Base-by-base conservation (phyloP, 2,113 vertebrate species). In the Cebus imitator region DNA sequence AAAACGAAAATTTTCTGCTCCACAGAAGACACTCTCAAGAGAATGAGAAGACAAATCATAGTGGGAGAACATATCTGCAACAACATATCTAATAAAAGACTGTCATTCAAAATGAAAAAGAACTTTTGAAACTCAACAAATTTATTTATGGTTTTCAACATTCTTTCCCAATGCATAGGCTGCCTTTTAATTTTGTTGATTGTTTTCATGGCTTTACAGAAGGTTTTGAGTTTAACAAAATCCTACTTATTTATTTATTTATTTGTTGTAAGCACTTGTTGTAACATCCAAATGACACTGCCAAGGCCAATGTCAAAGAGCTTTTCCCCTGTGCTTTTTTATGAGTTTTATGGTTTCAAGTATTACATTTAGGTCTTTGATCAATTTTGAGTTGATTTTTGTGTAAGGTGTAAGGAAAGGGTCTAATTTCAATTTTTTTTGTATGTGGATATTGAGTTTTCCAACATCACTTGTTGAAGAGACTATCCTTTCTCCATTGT, bases 11-110 rank as follows among this genome's bases (percentile, higher is more conserved):
- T 45, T 8, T 45, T 92, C 55, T 76, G 20, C n/a, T 94, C 45
- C 84, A 30, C 45, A 55, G 45, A 89, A 90, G 68, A 76, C n/a
- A 66, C 32, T 87, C 21, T 92, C 8, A 81, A 45, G 75, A 82
- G 45, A 87, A 58, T 83, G 2, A 78, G 87, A 83, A 68, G 18
- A 48, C 40, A 95, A 70, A 35, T 12, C 52, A 93, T 18, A 86
- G 12, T 52, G 27, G 43, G n/a, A 80, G 87, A 85, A 90, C 93
- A 96, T 78, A 70, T 40, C 58, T 93, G 70, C 30, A 85, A 91
- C 78, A 50, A 91, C 16, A 58, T 1, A 89, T 20, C 4, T 70
- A 50, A 70, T 35, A 55, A 73, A 92, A 25, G 40, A 40, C 78
- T 48, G 20, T 83, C 66, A 88, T 68, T 21, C 55, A 90, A 72